These are phyloP conservation scores for Diplosoma virens DNA, from an alignment of 23 tunicate genomes.

Conservation along the genomic window DNA sequence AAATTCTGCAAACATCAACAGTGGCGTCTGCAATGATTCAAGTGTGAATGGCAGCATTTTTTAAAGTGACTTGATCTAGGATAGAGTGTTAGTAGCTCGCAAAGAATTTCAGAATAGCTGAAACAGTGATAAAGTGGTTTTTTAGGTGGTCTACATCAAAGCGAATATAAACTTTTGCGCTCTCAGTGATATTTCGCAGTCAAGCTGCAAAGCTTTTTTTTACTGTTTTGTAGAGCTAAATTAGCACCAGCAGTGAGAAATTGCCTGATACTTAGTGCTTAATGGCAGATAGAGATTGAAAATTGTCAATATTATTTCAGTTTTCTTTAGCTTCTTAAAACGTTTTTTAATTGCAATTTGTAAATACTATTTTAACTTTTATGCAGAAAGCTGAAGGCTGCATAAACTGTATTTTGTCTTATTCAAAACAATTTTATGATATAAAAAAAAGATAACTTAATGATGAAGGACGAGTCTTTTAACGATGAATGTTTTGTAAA, in stretches of 20 bases:
- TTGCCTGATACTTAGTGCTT: no score
- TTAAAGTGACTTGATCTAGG: no score
- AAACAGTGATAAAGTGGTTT: background rate
- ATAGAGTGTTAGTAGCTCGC: no score
- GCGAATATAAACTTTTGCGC: background rate
- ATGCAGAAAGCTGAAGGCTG: background rate
- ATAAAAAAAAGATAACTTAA: no score
- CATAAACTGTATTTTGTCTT: background rate
- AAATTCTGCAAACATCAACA: no score
- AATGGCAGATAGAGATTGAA: background rate
- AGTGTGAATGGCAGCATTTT: no score
- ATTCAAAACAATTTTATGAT: no score
- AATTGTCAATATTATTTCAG: background rate
- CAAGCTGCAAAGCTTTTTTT: background rate
- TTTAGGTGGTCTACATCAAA: background rate
- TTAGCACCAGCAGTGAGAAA: background rate
- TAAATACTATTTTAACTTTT: background rate
- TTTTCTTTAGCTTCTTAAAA: background rate
- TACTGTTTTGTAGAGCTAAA: background rate
- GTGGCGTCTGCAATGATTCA: no score
- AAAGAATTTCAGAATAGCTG: background rate
- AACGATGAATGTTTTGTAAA: background rate
- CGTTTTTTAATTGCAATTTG: background rate
- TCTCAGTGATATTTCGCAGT: background rate
- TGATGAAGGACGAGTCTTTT: background rate